A percentile compares a stretch with the other conserved stretches of the same genome.
These are phyloP conservation scores for Bombylius major DNA, from an alignment of 2,888 invertebrate genomes.

Conservation along the genomic window DNA sequence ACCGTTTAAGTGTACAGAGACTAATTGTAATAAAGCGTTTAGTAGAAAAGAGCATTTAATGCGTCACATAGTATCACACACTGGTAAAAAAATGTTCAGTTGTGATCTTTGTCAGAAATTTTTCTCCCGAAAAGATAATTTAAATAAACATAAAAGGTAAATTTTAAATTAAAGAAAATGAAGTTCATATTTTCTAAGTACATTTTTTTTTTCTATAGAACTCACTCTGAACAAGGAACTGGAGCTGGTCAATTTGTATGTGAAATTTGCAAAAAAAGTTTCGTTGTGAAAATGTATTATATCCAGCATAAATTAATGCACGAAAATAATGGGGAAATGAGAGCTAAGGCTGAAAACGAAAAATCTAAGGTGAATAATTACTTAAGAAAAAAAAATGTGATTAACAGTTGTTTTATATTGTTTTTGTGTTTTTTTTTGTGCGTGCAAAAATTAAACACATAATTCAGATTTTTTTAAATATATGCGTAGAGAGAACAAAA, in stretches of 20 bases:
- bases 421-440: no score
- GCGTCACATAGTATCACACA: conserved; percentile 52
- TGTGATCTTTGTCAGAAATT: conserved; percentile 48
- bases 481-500: no score
- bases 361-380: conserved; percentile 10
- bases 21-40: conserved; percentile 49
- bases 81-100: conserved; percentile 52
- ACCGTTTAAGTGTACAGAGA: conserved; percentile 49
- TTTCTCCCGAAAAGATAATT: conserved; percentile 38
- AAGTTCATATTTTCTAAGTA: neutral
- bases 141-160: conserved; percentile 35
- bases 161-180: conserved; percentile 1
- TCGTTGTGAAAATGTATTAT: conserved; percentile 53
- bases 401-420: no score
- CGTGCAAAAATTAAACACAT: no score
- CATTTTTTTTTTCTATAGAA: conserved; percentile 18
- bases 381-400: no score
- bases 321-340: conserved; percentile 21
- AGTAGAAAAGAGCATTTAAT: conserved; percentile 56
- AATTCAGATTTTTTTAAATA: no score
- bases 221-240: conserved; percentile 22
- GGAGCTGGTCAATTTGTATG: conserved; percentile 44
- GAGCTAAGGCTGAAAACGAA: conserved; percentile 8
- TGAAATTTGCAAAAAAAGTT: conserved; percentile 51
- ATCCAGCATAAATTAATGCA: conserved; percentile 48